These are phyloP conservation scores for Lithodes maja DNA, from an alignment of 2,888 invertebrate genomes.

Conservation along the genomic window DNA sequence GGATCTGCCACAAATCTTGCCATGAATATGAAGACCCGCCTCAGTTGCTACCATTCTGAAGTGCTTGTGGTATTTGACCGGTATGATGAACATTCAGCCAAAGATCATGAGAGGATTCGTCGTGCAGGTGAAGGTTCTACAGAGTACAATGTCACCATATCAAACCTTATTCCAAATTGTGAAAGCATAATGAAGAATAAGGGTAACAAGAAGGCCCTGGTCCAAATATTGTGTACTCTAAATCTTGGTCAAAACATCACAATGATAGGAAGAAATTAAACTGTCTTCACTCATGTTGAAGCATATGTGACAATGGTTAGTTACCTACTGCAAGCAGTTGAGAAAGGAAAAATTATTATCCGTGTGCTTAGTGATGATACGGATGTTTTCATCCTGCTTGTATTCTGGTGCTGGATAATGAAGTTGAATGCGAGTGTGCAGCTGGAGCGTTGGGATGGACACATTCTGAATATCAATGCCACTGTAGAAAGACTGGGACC, in stretches of 20 bases:
- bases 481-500: constrained; percentile 27
- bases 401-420: constrained; percentile 10
- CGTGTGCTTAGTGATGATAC: constrained; percentile 29
- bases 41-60: constrained; percentile 22
- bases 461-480: constrained; percentile 21
- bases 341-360: constrained; percentile 1
- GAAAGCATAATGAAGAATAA: constrained; percentile 17
- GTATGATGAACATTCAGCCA: constrained; percentile 28
- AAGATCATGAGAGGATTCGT: constrained; percentile 24
- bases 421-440: constrained; percentile 9
- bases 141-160: constrained; percentile 16
- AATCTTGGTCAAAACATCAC: constrained; percentile 19
- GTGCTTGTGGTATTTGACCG: constrained; percentile 23
- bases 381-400: constrained; percentile 18
- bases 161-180: neutral
- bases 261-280: constrained; percentile 25
- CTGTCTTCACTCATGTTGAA: constrained; percentile 36
- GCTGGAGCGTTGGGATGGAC: constrained; percentile 22
- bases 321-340: constrained; percentile 13
- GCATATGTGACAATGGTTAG: constrained; percentile 19
- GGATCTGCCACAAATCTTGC: constrained; percentile 17
- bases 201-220: neutral
- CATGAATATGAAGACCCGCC: constrained; percentile 26
- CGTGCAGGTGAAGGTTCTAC: constrained; percentile 8
- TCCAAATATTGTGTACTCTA: constrained; percentile 7